Evolutionary conservation across 1,140 invertebrate genomes (phyloP).

Genomic region (Sesamia nonagrioides): DNA sequence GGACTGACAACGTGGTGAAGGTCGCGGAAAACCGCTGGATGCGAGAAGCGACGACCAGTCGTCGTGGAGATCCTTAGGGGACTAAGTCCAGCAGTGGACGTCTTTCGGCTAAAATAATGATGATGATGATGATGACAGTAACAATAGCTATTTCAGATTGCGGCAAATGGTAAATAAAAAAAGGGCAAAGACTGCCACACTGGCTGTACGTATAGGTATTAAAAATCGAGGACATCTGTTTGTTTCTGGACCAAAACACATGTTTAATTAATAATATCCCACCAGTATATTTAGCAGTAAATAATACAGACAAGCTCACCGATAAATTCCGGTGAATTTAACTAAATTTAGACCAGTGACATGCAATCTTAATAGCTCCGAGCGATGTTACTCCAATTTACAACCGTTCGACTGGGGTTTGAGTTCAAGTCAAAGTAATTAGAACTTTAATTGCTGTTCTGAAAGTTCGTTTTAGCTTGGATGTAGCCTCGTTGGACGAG

Average conservation of each 20-base stretch:
- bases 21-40: too few species aligned
- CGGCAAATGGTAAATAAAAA: too few species aligned
- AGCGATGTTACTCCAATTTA: conserved; percentile 64
- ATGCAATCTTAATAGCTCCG: conserved; percentile 73
- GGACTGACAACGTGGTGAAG: too few species aligned
- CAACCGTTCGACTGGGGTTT: conserved; percentile 54
- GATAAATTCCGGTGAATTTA: conserved; percentile 68
- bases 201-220: too few species aligned
- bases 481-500: background rate
- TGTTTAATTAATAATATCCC: background rate
- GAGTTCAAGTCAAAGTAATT: conserved; percentile 36
- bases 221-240: too few species aligned
- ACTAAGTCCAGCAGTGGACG: too few species aligned
- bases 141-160: too few species aligned
- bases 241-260: background rate
- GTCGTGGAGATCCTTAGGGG: too few species aligned
- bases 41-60: too few species aligned
- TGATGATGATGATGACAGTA: too few species aligned
- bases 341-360: conserved; percentile 70
- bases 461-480: conserved; percentile 33
- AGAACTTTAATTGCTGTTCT: conserved; percentile 33
- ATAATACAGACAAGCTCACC: conserved; percentile 51
- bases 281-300: background rate
- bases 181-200: too few species aligned
- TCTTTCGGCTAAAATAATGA: too few species aligned